Evolutionary conservation across 1,140 invertebrate species (phyloP), one percentile per base, ranked within the genome.

Genomic region (Elysia chlorotica): DNA sequence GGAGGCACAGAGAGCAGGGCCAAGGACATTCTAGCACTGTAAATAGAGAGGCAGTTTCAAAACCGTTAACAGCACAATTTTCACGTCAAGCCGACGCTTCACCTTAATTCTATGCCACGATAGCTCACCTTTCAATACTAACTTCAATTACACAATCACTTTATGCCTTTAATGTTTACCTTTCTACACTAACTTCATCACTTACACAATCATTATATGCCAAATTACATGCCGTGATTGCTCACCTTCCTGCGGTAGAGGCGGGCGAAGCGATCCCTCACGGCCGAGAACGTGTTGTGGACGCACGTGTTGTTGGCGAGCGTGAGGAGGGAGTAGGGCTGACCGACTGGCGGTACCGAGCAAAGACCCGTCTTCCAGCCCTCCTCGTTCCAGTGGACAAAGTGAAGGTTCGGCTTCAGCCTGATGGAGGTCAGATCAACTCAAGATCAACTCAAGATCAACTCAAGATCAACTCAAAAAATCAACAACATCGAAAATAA

Each of bases 301-400:
- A 89, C 81, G 78, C 84, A 88, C 17, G 88, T 87, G 73, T 88
- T 89, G 71, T 89, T 89, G 10, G 86, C 81, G 19, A 89, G 78
- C 23, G 86, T 86, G 0, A 89, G 79, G 6, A 89, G 74, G 0
- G 87, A 88, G 74, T 87, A 83, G 0, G 83, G 81, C 70, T 87
- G 86, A 10, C 85, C 85, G 10, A 87, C 83, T n/a, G 87, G 86
- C 10, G 88, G 80, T 3, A 88, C 83, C 23, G 84, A 81, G 81
- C 88, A 89, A 63, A 89, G 77, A 28, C 88, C 88, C n/a, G 87
- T 88, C 79, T 89, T 89, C 88, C 88, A 89, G 4, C 87, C 87
- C 57, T 89, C 88, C 65, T 81, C 74, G 78, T 89, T 89, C 88
- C 88, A 89, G 53, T 84, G 81, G 62, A 87, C 84, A 78, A 89